Conservation (phyloP, 2,797 vertebrate species). For the Darevskia nairensis region DNA sequence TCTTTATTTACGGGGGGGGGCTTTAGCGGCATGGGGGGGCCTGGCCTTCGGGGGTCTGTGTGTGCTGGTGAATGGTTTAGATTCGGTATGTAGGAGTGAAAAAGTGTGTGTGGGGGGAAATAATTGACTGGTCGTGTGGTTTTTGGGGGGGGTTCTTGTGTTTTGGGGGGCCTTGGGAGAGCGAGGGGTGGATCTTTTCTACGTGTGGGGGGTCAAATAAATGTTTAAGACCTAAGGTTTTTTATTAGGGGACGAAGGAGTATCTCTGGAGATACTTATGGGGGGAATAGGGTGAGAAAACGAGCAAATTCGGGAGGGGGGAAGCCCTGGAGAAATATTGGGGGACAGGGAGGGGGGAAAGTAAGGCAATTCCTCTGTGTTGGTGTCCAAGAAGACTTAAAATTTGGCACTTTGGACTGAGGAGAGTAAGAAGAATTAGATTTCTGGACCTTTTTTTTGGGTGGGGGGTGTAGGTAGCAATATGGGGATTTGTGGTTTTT, state of each 20-base stretch:
- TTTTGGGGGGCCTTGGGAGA: not conserved
- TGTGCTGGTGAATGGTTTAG: not conserved
- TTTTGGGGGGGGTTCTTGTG: not conserved
- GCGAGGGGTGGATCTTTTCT: no score
- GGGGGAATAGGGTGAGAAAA: not conserved
- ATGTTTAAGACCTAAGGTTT: not conserved
- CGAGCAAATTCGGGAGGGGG: not conserved
- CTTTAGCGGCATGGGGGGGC: no score
- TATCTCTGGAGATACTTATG: not conserved
- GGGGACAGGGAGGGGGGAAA: no score
- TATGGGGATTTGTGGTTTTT: no score
- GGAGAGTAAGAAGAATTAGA: not conserved
- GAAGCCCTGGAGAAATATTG: not conserved
- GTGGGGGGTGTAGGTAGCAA: no score
- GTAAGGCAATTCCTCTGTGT: not conserved
- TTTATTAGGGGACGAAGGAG: no score
- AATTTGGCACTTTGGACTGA: not conserved
- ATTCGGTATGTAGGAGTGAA: no score
- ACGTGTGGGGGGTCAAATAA: not conserved
- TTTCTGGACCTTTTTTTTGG: fast-evolving
- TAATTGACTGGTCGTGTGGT: no score
- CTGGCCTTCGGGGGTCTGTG: not conserved
- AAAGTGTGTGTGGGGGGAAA: no score
- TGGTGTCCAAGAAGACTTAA: not conserved
- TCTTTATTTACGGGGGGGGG: not conserved